A percentile compares a stretch with the other conserved stretches of the same genome.
phyloP scores from a whole-genome alignment of 2,113 vertebrate genomes.

The Zosterops borbonicus region DNA sequence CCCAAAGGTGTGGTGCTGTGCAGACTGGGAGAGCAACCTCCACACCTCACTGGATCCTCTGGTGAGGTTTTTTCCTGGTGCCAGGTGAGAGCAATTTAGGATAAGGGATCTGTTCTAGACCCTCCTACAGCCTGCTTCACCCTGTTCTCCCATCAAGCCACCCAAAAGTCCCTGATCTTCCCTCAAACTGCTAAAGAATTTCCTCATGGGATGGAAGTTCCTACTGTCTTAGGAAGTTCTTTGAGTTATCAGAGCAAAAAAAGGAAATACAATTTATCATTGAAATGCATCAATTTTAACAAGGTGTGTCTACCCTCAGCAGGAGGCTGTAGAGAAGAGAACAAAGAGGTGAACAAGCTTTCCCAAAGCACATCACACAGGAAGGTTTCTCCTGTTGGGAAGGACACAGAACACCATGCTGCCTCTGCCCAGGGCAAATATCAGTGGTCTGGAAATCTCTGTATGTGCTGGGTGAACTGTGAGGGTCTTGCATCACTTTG shows the following conservation, averaged over 20 bases:
- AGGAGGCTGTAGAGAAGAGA: not conserved
- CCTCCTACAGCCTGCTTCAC: not conserved
- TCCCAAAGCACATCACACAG: not conserved
- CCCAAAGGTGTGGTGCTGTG: not conserved
- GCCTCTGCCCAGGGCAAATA: not conserved
- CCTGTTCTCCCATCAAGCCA: not conserved
- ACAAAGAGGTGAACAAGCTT: not conserved
- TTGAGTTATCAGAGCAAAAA: not conserved
- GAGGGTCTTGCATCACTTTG: not conserved
- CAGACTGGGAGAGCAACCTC: not conserved
- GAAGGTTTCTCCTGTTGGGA: not conserved
- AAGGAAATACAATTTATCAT: rapidly evolving
- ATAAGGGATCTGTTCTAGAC: not conserved
- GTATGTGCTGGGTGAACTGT: not conserved
- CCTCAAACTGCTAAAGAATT: not conserved
- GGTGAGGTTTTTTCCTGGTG: rapidly evolving
- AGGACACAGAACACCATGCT: rapidly evolving
- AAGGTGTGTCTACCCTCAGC: not conserved
- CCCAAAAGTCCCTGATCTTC: rapidly evolving
- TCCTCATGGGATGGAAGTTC: not conserved
- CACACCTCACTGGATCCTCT: not conserved
- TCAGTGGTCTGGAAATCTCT: not conserved
- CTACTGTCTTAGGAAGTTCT: not conserved
- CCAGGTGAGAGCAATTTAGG: not conserved
- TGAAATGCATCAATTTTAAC: not conserved